These are phyloP conservation scores for Plestiodon gilberti DNA, from an alignment of 2,113 vertebrate species.

Conservation along the genomic window DNA sequence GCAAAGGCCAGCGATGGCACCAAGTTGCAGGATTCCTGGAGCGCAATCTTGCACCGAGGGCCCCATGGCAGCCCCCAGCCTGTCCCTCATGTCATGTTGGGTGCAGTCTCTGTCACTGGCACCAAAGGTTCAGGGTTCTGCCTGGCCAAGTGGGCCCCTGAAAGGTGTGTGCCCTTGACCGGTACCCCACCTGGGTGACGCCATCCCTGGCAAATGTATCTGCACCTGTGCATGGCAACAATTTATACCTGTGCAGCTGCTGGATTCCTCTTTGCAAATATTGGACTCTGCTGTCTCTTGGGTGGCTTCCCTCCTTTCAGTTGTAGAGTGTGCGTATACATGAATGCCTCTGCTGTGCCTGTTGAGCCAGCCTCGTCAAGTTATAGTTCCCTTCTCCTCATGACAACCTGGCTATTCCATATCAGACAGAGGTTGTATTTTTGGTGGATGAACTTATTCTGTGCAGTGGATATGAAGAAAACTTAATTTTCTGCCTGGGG, in stretches of 20 bases:
- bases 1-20: too few relatives aligned
- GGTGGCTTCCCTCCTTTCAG: neutral
- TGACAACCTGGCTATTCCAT: neutral
- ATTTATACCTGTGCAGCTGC: neutral
- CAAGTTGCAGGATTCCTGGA: too few relatives aligned
- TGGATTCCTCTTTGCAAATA: neutral
- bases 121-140: too few relatives aligned
- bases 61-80: too few relatives aligned
- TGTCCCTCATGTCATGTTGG: too few relatives aligned
- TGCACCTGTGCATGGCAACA: neutral
- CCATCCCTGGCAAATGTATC: too few relatives aligned
- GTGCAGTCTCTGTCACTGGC: too few relatives aligned
- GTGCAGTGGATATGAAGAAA: conserved; percentile 23
- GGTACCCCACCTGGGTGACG: too few relatives aligned
- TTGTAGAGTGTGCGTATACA: neutral
- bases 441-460: conserved; percentile 33
- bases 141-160: too few relatives aligned
- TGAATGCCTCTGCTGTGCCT: neutral
- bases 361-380: neutral
- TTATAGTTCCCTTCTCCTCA: neutral
- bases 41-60: too few relatives aligned
- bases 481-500: conserved; percentile 27
- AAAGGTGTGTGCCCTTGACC: too few relatives aligned
- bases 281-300: neutral
- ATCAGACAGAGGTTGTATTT: neutral